A percentile compares a stretch with the other conserved stretches of the same genome.
Evolutionary conservation across 2,888 invertebrate genomes (phyloP).

Genomic region (Bombylius major): DNA sequence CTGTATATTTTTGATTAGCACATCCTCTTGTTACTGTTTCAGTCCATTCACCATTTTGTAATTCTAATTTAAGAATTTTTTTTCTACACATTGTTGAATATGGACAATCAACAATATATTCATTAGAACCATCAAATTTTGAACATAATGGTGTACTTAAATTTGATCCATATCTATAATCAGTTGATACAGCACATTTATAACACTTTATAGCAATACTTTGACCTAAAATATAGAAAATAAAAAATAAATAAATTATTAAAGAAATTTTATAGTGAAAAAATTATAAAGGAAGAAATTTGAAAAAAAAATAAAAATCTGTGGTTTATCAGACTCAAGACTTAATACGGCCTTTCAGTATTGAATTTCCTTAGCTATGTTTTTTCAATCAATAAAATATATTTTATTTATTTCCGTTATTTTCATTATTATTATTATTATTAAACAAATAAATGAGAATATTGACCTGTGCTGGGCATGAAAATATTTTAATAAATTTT

Average conservation of each 20-base stretch:
- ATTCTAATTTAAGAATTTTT: constrained; percentile 49
- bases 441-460: no score
- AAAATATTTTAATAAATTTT: no score
- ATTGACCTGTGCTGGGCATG: no score
- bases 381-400: no score
- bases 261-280: no score
- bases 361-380: no score
- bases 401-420: no score
- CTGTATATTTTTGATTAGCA: constrained; percentile 55
- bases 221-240: constrained; percentile 18
- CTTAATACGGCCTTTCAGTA: no score
- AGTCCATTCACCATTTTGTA: constrained; percentile 44
- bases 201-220: constrained; percentile 52
- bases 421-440: no score
- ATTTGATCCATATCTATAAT: constrained; percentile 40
- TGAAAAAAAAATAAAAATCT: no score
- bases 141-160: constrained; percentile 56
- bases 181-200: constrained; percentile 54
- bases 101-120: constrained; percentile 62
- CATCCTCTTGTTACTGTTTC: constrained; percentile 48
- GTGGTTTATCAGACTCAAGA: no score
- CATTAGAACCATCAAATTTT: constrained; percentile 58
- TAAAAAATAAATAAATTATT: background rate
- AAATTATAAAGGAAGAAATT: no score
- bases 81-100: constrained; percentile 77